A percentile compares a stretch with the other conserved stretches of the same genome.
Conservation (phyloP, 2,113 vertebrate species). For the Nothoprocta pentlandii region DNA sequence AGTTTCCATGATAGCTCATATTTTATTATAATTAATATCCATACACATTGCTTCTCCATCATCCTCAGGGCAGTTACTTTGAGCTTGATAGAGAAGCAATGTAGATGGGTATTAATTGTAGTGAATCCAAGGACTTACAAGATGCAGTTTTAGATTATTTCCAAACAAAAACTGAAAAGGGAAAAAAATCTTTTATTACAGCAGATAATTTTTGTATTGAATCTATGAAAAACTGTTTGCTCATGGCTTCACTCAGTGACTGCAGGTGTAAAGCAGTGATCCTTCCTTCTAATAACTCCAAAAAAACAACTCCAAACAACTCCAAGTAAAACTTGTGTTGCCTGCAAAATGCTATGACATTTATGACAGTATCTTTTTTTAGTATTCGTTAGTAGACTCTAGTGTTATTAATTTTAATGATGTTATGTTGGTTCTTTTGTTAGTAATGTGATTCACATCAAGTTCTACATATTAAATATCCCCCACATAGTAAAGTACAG, state of each 20-base stretch:
- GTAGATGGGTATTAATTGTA: not conserved
- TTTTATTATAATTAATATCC: not conserved
- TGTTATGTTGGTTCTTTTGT: not conserved
- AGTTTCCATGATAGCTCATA: not conserved
- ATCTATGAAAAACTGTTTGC: not conserved
- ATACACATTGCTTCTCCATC: too few species aligned
- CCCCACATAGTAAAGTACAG: not conserved
- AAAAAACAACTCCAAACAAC: too few species aligned
- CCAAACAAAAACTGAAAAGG: not conserved
- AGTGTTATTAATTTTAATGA: not conserved
- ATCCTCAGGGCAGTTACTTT: not conserved
- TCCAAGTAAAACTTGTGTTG: not conserved
- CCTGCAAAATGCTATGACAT: not conserved
- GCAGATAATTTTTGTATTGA: not conserved
- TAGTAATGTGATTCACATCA: not conserved
- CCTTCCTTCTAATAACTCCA: not conserved
- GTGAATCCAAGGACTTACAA: not conserved
- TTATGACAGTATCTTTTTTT: not conserved
- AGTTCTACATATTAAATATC: not conserved
- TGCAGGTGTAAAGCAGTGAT: not conserved
- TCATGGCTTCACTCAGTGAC: not conserved
- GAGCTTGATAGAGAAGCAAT: not conserved
- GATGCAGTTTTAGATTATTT: not conserved
- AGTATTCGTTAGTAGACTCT: not conserved
- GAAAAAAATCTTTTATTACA: not conserved